Evolutionary conservation across 64 coral and sea anemone genomes (phyloP).

Genomic region (Orbicella faveolata): DNA sequence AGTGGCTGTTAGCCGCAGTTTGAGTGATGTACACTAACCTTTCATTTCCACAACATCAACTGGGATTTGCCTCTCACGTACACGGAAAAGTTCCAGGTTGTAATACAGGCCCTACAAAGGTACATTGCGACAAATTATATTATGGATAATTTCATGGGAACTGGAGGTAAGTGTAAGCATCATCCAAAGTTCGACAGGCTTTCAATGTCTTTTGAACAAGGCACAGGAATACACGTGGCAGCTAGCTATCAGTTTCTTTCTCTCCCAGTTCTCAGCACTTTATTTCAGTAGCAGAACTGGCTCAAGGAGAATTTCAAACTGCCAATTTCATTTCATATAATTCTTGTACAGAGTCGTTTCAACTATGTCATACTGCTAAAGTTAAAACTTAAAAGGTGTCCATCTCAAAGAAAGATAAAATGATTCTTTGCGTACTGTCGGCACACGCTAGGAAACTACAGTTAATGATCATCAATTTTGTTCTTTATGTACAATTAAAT

Average conservation of each 20-base stretch:
- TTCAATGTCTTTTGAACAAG: no score
- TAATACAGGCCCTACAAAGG: slow-evolving; percentile 82
- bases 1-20: neutral
- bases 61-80: slow-evolving; percentile 91
- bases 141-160: neutral
- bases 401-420: no score
- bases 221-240: no score
- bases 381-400: no score
- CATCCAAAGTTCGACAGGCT: no score
- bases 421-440: no score
- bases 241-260: neutral
- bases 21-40: slow-evolving; percentile 52
- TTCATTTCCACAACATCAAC: slow-evolving; percentile 97
- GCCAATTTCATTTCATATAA: neutral
- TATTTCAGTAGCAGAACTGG: slow-evolving; percentile 92
- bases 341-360: no score
- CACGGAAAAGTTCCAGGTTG: slow-evolving; percentile 96
- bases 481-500: no score
- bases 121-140: neutral
- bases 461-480: no score
- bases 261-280: slow-evolving; percentile 79
- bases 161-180: no score
- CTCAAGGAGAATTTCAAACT: slow-evolving; percentile 63
- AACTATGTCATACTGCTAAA: no score
- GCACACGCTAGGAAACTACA: no score